A percentile compares a stretch with the other conserved stretches of the same genome.
These are phyloP conservation scores for Sarcophaga caerulescens DNA, from an alignment of 2,888 invertebrate genomes.

Conservation along the genomic window DNA sequence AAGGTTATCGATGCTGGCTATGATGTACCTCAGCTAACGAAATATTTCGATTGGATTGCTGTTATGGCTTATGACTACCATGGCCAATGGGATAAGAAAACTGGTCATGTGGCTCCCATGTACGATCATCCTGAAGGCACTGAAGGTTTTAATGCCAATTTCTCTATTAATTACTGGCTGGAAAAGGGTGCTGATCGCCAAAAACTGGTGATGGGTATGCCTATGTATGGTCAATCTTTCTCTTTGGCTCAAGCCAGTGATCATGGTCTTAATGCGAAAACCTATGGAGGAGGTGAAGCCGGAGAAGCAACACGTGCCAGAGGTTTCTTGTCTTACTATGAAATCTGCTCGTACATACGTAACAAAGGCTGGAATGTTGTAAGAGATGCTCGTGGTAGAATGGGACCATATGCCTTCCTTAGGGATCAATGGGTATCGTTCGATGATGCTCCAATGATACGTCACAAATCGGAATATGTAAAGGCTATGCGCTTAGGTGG, in stretches of 20 bases:
- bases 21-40: slow-evolving; percentile 88
- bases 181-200: slow-evolving; percentile 88
- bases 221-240: slow-evolving; percentile 95
- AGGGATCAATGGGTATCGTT: slow-evolving; percentile 96
- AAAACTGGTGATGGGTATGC: slow-evolving; percentile 93
- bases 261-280: slow-evolving; percentile 88
- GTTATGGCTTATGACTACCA: slow-evolving; percentile 96
- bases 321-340: slow-evolving; percentile 94
- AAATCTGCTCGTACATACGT: slow-evolving; percentile 91
- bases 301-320: slow-evolving; percentile 93
- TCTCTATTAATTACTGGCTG: slow-evolving; percentile 93
- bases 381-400: slow-evolving; percentile 89
- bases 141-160: slow-evolving; percentile 91
- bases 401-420: slow-evolving; percentile 92
- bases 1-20: slow-evolving; percentile 92
- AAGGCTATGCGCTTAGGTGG: slow-evolving; percentile 91
- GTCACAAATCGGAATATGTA: slow-evolving; percentile 91
- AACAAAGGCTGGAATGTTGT: slow-evolving; percentile 89
- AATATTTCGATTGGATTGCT: slow-evolving; percentile 93
- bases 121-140: slow-evolving; percentile 88
- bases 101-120: slow-evolving; percentile 95
- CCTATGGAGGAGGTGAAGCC: slow-evolving; percentile 93
- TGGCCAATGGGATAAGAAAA: slow-evolving; percentile 95
- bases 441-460: slow-evolving; percentile 92
- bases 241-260: slow-evolving; percentile 86